A percentile compares a stretch with the other conserved stretches of the same genome.
phyloP scores from a whole-genome alignment of 2,113 vertebrate species.

The Callocephalon fimbriatum region DNA sequence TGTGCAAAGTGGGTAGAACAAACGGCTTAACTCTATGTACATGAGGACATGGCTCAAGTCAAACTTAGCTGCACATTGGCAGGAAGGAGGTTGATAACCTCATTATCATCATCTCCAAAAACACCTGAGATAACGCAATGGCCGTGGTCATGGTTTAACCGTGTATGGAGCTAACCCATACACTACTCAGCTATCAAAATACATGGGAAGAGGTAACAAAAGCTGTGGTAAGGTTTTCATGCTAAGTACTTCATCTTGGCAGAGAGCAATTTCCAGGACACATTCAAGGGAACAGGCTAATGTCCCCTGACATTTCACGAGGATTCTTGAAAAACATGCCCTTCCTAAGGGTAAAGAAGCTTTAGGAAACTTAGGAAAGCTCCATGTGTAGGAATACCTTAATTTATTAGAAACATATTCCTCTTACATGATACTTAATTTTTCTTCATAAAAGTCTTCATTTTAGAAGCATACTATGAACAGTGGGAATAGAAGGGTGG shows the following conservation, averaged over 20 bases:
- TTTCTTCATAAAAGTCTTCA: neutral
- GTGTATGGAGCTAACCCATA: neutral
- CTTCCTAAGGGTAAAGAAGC: neutral
- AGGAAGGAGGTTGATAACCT: neutral
- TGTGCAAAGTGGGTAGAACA: neutral
- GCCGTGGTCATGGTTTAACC: neutral
- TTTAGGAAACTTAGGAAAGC: neutral
- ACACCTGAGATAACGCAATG: neutral
- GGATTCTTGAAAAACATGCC: rapidly evolving
- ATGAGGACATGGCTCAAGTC: rapidly evolving
- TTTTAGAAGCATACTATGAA: neutral
- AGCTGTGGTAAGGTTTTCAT: neutral
- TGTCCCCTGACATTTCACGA: neutral
- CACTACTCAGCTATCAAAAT: neutral
- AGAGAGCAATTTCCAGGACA: neutral
- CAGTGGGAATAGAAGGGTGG: neutral
- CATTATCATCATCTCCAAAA: neutral
- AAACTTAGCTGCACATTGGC: neutral
- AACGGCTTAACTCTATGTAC: neutral
- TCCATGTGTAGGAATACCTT: neutral
- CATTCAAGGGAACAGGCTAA: rapidly evolving
- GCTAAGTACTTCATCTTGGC: neutral
- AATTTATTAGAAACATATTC: neutral
- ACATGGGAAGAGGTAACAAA: neutral
- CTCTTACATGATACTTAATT: neutral